These are phyloP conservation scores for Anneissia japonica DNA, from an alignment of 35 echinoderm and acorn worm species.

Conservation along the genomic window DNA sequence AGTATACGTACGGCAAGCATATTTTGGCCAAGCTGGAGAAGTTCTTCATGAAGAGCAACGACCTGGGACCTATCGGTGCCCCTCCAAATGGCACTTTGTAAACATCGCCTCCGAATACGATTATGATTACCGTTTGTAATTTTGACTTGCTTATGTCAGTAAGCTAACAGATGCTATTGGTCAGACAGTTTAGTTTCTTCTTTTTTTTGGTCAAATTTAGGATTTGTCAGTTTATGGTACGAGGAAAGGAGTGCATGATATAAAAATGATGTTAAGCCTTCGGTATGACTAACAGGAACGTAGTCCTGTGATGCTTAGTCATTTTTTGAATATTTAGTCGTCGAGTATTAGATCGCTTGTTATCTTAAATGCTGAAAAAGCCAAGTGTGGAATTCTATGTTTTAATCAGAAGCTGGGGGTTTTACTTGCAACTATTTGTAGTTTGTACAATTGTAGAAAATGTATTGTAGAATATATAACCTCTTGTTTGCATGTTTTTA, in stretches of 20 bases:
- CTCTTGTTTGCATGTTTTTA: neutral
- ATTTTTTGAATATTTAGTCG: neutral
- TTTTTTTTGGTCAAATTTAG: neutral
- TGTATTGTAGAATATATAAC: neutral
- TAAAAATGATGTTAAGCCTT: neutral
- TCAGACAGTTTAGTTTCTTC: neutral
- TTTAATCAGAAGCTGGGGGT: neutral
- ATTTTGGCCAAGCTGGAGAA: slow-evolving; percentile 99
- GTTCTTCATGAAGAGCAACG: slow-evolving; percentile 99
- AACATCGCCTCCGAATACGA: neutral
- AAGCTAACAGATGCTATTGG: neutral
- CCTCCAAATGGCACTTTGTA: slow-evolving; percentile 87
- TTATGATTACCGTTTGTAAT: too few relatives aligned
- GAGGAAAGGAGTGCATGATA: neutral
- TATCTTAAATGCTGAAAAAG: neutral
- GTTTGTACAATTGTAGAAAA: slow-evolving; percentile 2
- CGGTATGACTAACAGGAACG: neutral
- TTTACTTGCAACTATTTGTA: neutral
- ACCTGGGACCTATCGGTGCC: slow-evolving; percentile 78
- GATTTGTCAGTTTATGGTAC: neutral
- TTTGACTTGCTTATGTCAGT: too few relatives aligned
- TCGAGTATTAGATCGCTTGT: neutral
- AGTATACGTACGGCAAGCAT: slow-evolving; percentile 99
- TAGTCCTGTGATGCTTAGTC: neutral
- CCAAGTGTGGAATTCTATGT: neutral